A percentile compares a stretch with the other conserved stretches of the same genome.
Conservation (phyloP, 2,797 vertebrate species). For the Enteromius mattozi region DNA sequence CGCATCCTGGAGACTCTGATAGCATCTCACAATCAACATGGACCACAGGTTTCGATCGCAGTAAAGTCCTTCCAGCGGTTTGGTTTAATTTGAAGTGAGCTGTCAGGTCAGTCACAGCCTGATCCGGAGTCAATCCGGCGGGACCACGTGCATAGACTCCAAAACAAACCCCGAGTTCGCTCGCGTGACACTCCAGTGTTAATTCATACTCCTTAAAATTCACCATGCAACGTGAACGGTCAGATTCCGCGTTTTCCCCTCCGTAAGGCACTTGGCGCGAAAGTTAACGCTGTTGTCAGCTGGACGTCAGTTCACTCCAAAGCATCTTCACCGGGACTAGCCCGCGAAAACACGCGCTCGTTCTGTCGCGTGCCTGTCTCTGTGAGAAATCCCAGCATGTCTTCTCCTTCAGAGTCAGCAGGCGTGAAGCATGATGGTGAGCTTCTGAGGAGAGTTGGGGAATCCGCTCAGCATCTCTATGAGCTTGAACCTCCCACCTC, state of each 20-base stretch:
- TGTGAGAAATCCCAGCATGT: neutral
- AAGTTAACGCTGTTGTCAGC: conserved; percentile 57
- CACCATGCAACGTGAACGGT: neutral
- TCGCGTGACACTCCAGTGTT: no score
- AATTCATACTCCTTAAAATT: neutral
- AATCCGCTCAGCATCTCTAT: conserved; percentile 46
- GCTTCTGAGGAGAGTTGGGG: conserved; percentile 32
- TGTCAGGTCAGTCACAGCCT: conserved; percentile 1
- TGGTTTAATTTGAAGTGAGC: conserved; percentile 13
- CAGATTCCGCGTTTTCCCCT: neutral
- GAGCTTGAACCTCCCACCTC: conserved; percentile 51
- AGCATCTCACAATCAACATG: neutral
- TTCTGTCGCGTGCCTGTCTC: neutral
- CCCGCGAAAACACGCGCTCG: neutral
- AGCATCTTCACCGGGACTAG: conserved; percentile 11
- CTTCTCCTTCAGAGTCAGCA: conserved; percentile 1
- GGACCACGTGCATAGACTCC: neutral
- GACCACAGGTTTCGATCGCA: neutral
- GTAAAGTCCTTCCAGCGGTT: neutral
- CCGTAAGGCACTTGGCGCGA: conserved; percentile 34
- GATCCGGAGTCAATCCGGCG: neutral
- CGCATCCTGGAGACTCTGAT: neutral
- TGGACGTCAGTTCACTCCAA: conserved; percentile 37
- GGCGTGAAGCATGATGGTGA: neutral
- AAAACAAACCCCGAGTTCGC: neutral